Conservation (phyloP, 1,140 invertebrate genomes). For the Diploscapter pachys region DNA sequence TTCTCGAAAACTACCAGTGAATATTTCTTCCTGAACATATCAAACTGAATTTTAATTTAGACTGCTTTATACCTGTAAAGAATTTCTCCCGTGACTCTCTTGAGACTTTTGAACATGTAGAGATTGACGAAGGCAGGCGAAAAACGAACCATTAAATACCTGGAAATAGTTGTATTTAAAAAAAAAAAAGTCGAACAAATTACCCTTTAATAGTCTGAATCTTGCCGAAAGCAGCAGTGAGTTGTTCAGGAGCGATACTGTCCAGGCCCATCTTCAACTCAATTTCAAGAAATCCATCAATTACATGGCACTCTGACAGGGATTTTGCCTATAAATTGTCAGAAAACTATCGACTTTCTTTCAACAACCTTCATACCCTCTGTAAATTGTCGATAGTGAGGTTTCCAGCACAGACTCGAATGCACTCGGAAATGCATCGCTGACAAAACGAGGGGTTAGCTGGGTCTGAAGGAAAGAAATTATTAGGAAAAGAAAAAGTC, state of each 20-base stretch:
- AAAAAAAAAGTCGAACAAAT: background rate
- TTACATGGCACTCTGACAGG: constrained; percentile 78
- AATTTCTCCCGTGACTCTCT: constrained; percentile 69
- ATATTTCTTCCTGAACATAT: constrained; percentile 62
- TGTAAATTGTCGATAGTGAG: constrained; percentile 30
- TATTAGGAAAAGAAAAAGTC: background rate
- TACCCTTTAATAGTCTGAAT: constrained; percentile 74
- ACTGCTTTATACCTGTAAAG: constrained; percentile 15
- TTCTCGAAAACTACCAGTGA: constrained; percentile 78
- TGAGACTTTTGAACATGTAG: constrained; percentile 78
- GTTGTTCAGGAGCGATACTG: constrained; percentile 68
- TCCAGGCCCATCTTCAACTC: constrained; percentile 70
- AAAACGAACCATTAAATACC: constrained; percentile 74
- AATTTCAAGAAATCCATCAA: constrained; percentile 76
- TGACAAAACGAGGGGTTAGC: constrained; percentile 54
- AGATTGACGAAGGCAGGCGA: constrained; percentile 77
- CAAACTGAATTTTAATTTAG: too few relatives aligned
- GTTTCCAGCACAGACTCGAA: constrained; percentile 60
- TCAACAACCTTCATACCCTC: constrained; percentile 41
- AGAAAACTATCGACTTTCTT: background rate
- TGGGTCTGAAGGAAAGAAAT: constrained; percentile 36
- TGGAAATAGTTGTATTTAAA: constrained; percentile 1
- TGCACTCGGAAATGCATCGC: constrained; percentile 60
- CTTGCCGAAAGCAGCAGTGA: constrained; percentile 72
- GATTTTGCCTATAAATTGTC: constrained; percentile 66